Evolutionary conservation across 1,140 invertebrate genomes (phyloP).

Genomic region (Formica exsecta): DNA sequence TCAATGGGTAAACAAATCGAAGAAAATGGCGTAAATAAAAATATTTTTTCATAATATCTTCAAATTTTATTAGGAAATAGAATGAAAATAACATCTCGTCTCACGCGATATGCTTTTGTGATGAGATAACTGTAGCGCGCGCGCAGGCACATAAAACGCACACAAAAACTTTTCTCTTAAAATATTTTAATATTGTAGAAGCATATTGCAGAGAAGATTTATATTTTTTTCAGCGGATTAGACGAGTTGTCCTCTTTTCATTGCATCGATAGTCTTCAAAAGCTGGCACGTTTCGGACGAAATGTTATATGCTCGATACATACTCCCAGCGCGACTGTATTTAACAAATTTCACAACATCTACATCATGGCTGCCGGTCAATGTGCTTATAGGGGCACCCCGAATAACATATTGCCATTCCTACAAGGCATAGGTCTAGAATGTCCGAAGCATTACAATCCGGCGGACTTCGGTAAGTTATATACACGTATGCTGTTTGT

Average conservation of each 20-base stretch:
- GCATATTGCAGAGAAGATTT: neutral
- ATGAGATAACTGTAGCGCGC: too few species aligned
- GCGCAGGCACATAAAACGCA: too few species aligned
- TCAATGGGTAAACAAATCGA: too few species aligned
- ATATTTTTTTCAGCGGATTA: slow-evolving; percentile 88
- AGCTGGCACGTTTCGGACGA: slow-evolving; percentile 91
- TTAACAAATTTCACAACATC: slow-evolving; percentile 92
- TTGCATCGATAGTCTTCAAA: slow-evolving; percentile 91
- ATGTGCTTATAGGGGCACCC: slow-evolving; percentile 91
- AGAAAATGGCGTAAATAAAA: too few species aligned
- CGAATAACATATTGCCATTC: slow-evolving; percentile 90
- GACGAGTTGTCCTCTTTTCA: slow-evolving; percentile 93
- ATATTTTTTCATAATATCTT: too few species aligned
- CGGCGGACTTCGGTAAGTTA: slow-evolving; percentile 92
- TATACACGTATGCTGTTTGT: too few species aligned
- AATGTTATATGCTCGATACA: slow-evolving; percentile 97
- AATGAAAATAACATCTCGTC: too few species aligned
- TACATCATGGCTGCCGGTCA: slow-evolving; percentile 91
- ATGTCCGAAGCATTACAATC: slow-evolving; percentile 93
- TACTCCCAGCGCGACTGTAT: slow-evolving; percentile 94
- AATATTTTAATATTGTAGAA: neutral
- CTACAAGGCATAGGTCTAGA: slow-evolving; percentile 89
- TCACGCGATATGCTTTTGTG: too few species aligned
- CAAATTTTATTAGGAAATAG: too few species aligned
- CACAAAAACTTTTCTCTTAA: neutral